A percentile compares a stretch with the other conserved stretches of the same genome.
phyloP scores from a whole-genome alignment of 2,113 vertebrate genomes.

The Pica pica region DNA sequence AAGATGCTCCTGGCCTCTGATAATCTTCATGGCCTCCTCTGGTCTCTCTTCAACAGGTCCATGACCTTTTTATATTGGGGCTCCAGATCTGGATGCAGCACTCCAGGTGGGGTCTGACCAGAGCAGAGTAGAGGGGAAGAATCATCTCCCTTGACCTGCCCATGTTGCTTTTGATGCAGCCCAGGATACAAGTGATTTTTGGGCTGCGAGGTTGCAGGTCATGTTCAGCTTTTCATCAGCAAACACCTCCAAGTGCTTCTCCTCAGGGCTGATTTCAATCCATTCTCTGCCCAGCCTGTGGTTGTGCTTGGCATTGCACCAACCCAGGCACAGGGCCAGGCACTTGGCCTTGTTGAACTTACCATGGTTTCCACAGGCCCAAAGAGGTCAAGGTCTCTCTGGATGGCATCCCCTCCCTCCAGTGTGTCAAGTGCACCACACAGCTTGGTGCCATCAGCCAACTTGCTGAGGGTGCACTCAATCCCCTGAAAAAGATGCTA shows the following conservation, averaged over 20 bases:
- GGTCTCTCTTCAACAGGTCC: neutral
- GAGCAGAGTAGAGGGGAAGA: neutral
- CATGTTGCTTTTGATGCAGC: neutral
- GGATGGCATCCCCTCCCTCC: neutral
- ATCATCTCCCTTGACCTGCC: neutral
- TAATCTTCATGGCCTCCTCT: neutral
- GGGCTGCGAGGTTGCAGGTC: fast-evolving
- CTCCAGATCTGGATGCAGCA: neutral
- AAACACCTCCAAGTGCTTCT: no score
- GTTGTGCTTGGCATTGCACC: neutral
- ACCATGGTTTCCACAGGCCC: neutral
- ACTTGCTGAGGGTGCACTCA: neutral
- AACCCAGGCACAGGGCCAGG: neutral
- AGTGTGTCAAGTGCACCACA: no score
- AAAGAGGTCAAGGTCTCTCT: neutral
- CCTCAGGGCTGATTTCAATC: neutral
- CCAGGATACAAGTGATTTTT: neutral
- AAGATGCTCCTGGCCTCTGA: neutral
- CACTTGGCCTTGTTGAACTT: neutral
- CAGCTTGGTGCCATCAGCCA: neutral
- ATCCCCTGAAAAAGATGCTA: neutral
- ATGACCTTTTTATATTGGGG: neutral
- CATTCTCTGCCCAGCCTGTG: neutral
- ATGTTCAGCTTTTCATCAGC: neutral
- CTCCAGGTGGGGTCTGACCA: neutral